Conservation (phyloP, 2,797 vertebrate species). For the Florisuga fusca region DNA sequence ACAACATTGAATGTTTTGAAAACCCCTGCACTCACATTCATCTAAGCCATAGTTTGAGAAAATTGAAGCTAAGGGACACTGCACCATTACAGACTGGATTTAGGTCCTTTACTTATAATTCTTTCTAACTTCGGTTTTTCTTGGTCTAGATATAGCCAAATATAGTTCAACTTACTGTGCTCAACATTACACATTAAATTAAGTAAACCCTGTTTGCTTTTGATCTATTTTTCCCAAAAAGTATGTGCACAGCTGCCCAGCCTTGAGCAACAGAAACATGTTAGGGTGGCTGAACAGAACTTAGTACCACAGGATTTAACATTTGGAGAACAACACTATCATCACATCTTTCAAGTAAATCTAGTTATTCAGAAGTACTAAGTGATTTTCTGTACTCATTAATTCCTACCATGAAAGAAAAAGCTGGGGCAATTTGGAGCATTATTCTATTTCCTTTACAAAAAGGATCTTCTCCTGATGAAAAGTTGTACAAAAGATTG, state of each 20-base stretch:
- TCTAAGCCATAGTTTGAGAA: neutral
- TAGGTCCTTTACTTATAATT: neutral
- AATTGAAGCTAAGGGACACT: neutral
- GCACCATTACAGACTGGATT: neutral
- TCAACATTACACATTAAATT: constrained; percentile 11
- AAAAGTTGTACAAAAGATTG: constrained; percentile 59
- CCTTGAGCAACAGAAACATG: constrained; percentile 20
- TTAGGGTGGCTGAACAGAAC: constrained; percentile 28
- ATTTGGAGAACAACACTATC: constrained; percentile 46
- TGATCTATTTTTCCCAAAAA: constrained; percentile 45
- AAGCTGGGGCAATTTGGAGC: constrained; percentile 39
- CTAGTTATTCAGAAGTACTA: constrained; percentile 51
- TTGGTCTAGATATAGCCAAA: neutral
- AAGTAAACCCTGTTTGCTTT: constrained; percentile 23
- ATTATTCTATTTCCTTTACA: constrained; percentile 21
- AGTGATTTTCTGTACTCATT: constrained; percentile 43
- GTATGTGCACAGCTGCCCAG: constrained; percentile 16
- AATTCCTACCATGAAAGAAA: constrained; percentile 52
- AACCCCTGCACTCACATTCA: neutral
- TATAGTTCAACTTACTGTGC: neutral
- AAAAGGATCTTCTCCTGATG: constrained; percentile 44
- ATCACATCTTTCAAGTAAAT: constrained; percentile 52
- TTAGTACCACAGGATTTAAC: constrained; percentile 1
- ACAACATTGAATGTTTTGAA: neutral
- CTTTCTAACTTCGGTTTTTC: neutral